phyloP scores from a whole-genome alignment of 2,888 invertebrate genomes.

The Acanthosoma haemorrhoidale region DNA sequence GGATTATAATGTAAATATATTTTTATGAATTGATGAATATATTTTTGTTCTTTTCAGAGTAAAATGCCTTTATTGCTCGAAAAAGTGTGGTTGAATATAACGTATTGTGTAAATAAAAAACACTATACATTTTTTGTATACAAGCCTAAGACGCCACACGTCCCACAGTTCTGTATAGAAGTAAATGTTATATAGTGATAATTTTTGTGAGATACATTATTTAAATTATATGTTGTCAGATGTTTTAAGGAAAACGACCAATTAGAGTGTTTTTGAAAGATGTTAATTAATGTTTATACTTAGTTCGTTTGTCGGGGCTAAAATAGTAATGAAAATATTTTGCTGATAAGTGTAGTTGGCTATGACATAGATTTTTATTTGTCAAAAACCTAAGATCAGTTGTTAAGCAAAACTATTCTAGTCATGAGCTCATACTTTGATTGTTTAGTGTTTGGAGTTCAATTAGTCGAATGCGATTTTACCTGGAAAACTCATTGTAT shows the following conservation, averaged over 20 bases:
- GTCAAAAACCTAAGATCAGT: background rate
- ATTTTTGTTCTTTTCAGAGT: background rate
- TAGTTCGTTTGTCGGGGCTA: slow-evolving; percentile 28
- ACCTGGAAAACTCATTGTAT: too few relatives aligned
- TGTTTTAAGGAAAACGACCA: slow-evolving; percentile 33
- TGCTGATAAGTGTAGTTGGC: slow-evolving; percentile 19
- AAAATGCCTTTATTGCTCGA: background rate
- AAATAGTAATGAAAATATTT: background rate
- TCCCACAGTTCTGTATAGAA: slow-evolving; percentile 19
- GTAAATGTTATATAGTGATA: slow-evolving; percentile 22
- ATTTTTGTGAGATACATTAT: slow-evolving; percentile 18
- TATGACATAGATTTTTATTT: slow-evolving; percentile 8
- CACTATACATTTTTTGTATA: background rate
- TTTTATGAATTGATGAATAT: slow-evolving; percentile 3
- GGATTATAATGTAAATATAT: background rate
- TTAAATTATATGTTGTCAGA: slow-evolving; percentile 13
- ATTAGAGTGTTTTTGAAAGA: slow-evolving; percentile 33
- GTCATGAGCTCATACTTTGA: slow-evolving; percentile 21
- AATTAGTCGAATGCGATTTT: background rate
- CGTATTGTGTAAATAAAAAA: background rate
- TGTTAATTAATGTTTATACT: slow-evolving; percentile 33
- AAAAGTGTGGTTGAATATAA: slow-evolving; percentile 16
- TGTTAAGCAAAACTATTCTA: background rate
- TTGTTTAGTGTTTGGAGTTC: background rate
- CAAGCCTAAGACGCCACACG: slow-evolving; percentile 21